These are phyloP conservation scores for Heliocidaris tuberculata DNA, from an alignment of 35 echinoderm and acorn worm species.

Conservation along the genomic window DNA sequence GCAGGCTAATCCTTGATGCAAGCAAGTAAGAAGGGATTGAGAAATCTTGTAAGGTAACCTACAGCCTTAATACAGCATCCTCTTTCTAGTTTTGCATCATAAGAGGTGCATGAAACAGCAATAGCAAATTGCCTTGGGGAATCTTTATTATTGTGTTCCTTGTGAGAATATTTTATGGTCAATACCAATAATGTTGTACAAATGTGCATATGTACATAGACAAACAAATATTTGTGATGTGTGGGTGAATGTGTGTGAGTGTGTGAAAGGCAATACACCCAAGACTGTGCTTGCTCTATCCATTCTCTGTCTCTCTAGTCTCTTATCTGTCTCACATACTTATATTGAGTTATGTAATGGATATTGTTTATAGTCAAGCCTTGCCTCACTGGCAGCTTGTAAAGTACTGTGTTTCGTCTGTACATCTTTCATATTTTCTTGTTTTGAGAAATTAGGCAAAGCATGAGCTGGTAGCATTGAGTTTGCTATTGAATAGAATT, in stretches of 20 bases:
- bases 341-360: neutral
- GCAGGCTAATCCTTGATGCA: neutral
- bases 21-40: neutral
- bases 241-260: conserved; percentile 42
- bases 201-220: conserved; percentile 36
- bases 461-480: too few species aligned
- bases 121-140: neutral
- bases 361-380: too few species aligned
- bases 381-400: neutral
- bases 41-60: neutral
- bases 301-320: neutral
- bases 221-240: neutral
- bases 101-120: neutral
- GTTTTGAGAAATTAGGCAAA: too few species aligned
- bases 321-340: neutral
- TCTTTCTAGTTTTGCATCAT: neutral
- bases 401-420: neutral
- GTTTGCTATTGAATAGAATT: neutral
- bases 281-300: neutral
- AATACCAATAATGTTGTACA: conserved; percentile 14
- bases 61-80: neutral
- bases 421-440: neutral
- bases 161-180: neutral
- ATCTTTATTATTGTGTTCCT: neutral
- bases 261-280: neutral